These are phyloP conservation scores for Diploptera punctata DNA, from an alignment of 2,888 invertebrate genomes.

Conservation along the genomic window DNA sequence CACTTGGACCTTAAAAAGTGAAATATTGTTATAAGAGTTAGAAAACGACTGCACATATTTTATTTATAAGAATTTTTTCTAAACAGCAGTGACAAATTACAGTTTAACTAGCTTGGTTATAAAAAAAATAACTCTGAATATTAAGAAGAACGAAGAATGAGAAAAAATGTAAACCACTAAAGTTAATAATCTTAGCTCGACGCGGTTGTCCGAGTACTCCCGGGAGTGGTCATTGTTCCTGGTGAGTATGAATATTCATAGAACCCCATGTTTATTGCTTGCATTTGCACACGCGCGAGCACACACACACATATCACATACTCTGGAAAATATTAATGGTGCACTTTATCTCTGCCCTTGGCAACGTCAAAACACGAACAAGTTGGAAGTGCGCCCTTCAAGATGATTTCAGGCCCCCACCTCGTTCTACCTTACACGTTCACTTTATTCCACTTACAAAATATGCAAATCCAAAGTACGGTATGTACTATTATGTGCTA, in stretches of 20 bases:
- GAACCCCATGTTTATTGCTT: background rate
- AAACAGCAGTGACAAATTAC: too few species aligned
- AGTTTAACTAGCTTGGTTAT: too few species aligned
- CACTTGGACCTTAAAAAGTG: too few species aligned
- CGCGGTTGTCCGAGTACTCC: background rate
- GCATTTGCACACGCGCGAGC: background rate
- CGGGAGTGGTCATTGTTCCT: background rate
- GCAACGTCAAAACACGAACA: background rate
- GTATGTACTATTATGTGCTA: too few species aligned
- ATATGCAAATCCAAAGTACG: too few species aligned
- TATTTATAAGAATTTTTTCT: too few species aligned
- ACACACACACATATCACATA: background rate
- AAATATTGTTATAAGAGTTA: too few species aligned
- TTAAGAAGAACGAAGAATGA: too few species aligned
- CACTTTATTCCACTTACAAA: too few species aligned
- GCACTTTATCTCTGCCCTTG: background rate
- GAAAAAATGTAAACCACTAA: background rate
- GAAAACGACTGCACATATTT: too few species aligned
- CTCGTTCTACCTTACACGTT: too few species aligned
- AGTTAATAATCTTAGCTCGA: background rate
- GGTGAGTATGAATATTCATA: conserved; percentile 9
- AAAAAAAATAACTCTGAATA: too few species aligned
- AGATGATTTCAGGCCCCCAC: background rate
- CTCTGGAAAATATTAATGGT: background rate
- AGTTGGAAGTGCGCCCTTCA: background rate